These are phyloP conservation scores for Plagodis dolabraria DNA, from an alignment of 2,888 invertebrate species.

Conservation along the genomic window DNA sequence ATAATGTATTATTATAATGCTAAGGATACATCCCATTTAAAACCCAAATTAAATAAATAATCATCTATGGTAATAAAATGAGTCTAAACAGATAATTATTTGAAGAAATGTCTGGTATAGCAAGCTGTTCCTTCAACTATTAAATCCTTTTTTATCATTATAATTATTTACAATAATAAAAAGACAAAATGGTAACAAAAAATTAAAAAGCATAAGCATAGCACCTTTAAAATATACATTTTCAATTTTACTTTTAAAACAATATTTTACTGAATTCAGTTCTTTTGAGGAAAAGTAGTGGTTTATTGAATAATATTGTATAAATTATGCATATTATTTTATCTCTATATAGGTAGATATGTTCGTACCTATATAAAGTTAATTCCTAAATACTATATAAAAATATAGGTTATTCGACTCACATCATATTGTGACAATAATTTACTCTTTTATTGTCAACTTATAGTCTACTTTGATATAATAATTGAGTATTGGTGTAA, in stretches of 20 bases:
- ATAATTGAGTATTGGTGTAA: slow-evolving; percentile 36
- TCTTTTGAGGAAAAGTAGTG: slow-evolving; percentile 5
- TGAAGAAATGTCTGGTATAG: too few species aligned
- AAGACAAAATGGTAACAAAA: slow-evolving; percentile 70
- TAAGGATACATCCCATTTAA: too few species aligned
- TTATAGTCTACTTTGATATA: slow-evolving; percentile 22
- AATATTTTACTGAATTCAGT: slow-evolving; percentile 2
- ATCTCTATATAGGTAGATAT: too few species aligned
- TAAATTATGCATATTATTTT: neutral
- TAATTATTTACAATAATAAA: slow-evolving; percentile 57
- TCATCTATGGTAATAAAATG: too few species aligned
- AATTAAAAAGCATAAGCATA: slow-evolving; percentile 43
- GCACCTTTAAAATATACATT: slow-evolving; percentile 57
- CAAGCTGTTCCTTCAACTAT: too few species aligned
- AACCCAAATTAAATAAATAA: too few species aligned
- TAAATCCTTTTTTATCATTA: slow-evolving; percentile 39
- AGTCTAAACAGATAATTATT: too few species aligned
- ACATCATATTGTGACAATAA: slow-evolving; percentile 49
- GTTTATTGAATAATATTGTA: slow-evolving; percentile 5
- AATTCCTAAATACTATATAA: neutral
- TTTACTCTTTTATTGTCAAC: slow-evolving; percentile 50
- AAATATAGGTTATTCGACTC: neutral
- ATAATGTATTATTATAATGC: too few species aligned
- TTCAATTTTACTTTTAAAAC: slow-evolving; percentile 29
- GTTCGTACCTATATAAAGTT: too few species aligned